Base-by-base conservation (phyloP, 2,113 vertebrate species). In the Atlantisia rogersi region DNA sequence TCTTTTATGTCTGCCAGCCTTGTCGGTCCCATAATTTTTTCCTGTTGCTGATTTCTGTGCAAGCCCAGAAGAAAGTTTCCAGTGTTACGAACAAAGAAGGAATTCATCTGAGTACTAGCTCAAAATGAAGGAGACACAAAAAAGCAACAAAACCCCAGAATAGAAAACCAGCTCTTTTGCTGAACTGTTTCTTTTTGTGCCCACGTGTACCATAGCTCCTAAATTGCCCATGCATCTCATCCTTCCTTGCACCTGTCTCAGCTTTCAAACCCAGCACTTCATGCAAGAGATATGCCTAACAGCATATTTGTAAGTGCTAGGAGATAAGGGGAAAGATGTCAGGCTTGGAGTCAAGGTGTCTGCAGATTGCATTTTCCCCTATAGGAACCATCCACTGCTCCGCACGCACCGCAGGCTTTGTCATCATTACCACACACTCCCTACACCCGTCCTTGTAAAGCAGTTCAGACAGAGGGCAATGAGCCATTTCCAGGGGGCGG, bases 221-320 rank as follows among this genome's bases (percentile, higher is more conserved):
- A 13, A 82, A 90, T 94, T 91, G 16, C 81, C 69, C 67, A 8
- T 96, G 94, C 64, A 10, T 73, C 94, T 94, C 87, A 59, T 95
- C 84, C 90, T 97, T 88, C 93, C 87, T 91, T 95, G 92, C 94
- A 96, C 96, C 95, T 96, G 94, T 86, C 95, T 86, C 77, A 84
- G 94, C 86, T 94, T 97, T 94, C 94, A 94, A 92, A 80, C 39
- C 77, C 92, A 67, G 80, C 67, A 73, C 90, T 94, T 94, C 58
- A 87, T 0, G 29, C 86, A 91, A 82, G 79, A 85, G 77, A 92
- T 95, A 81, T 82, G 95, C 90, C 80, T 91, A 82, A 58, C 88
- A 96, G 88, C 82, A 67, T 48, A 86, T 92, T 92, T 88, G 63
- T 55, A 55, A 95, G 83, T 55, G 48, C 90, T 82, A 74, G 39